Evolutionary conservation across 1,140 invertebrate species (phyloP).

Genomic region (Aphis craccivora): DNA sequence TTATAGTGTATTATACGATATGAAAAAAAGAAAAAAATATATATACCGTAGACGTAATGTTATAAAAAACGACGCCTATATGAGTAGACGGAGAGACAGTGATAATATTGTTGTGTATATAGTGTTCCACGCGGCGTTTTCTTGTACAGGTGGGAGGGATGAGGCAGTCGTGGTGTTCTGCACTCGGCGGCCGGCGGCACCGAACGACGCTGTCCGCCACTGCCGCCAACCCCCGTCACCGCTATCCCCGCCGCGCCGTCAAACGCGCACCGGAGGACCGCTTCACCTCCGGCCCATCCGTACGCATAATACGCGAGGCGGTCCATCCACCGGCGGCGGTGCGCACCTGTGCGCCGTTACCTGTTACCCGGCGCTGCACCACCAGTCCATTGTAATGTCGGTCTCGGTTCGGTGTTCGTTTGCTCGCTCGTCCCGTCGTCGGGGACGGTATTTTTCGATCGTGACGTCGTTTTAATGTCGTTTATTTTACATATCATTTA

Average conservation of each 20-base stretch:
- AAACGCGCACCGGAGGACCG: not conserved
- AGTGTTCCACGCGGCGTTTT: not conserved
- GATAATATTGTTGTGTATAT: not conserved
- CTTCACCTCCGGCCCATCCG: not conserved
- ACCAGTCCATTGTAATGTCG: constrained; percentile 34
- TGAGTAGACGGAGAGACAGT: not conserved
- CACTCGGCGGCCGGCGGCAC: not conserved
- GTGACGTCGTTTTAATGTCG: not conserved
- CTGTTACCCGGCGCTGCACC: not conserved
- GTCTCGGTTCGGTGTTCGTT: constrained; percentile 16
- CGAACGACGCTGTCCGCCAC: not conserved
- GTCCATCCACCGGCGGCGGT: constrained; percentile 30
- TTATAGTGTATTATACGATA: not conserved
- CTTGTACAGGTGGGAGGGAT: constrained; percentile 19
- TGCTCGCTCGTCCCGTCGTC: not conserved
- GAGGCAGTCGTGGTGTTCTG: not conserved
- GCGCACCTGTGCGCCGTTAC: constrained; percentile 42
- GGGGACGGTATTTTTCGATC: not conserved
- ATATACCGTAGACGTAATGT: constrained; percentile 1
- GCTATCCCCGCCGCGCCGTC: not conserved
- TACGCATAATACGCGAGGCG: not conserved
- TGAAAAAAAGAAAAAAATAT: too few species aligned
- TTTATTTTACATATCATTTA: not conserved
- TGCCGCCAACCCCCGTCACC: not conserved
- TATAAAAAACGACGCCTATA: not conserved